phyloP scores from a whole-genome alignment of 2,113 vertebrate species.

The Phalacrocorax carbo region DNA sequence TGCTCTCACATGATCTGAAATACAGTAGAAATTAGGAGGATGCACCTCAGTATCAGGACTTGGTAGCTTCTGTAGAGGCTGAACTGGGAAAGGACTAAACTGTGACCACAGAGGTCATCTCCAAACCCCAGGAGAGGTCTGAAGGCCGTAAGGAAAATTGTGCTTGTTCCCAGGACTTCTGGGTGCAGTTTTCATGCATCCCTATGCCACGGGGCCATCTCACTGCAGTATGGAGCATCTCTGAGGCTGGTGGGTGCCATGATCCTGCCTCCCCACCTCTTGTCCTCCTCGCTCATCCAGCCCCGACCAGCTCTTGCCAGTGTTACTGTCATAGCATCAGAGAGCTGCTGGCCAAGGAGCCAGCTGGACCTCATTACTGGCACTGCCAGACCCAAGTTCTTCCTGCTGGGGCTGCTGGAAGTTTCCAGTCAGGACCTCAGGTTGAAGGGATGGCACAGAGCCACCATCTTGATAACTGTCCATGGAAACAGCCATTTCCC shows the following conservation, averaged over 20 bases:
- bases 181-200: background rate
- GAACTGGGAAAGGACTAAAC: background rate
- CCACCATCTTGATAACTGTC: background rate
- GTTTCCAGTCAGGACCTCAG: conserved; percentile 15
- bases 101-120: background rate
- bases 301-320: background rate
- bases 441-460: conserved; percentile 1
- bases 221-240: background rate
- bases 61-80: background rate
- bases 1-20: background rate
- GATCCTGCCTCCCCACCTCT: background rate
- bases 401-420: conserved; percentile 36
- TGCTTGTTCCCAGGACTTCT: background rate
- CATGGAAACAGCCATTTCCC: background rate
- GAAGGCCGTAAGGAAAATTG: background rate
- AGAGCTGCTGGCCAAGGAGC: conserved; percentile 14
- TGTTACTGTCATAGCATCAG: background rate
- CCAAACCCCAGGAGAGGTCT: background rate
- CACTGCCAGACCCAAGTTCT: background rate
- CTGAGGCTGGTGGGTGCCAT: background rate
- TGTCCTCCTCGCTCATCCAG: background rate
- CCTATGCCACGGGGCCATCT: background rate
- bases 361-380: conserved; percentile 24
- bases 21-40: background rate
- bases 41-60: background rate